phyloP scores from a whole-genome alignment of 1,140 invertebrate genomes.

The Leguminivora glycinivorella region DNA sequence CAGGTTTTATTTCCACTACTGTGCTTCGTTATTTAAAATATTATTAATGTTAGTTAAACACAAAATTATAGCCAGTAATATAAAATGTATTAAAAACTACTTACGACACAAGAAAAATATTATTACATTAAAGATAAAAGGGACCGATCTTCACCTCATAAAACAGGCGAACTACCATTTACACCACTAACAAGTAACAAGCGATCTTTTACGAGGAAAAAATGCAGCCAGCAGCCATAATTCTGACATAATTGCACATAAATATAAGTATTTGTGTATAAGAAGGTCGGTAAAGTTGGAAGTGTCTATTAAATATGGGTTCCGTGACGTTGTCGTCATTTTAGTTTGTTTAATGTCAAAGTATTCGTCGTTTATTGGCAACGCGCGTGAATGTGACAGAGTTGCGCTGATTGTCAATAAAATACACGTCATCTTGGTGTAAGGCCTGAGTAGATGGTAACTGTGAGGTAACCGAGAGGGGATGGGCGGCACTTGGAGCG shows the following conservation, averaged over 20 bases:
- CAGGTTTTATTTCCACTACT: no score
- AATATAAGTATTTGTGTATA: constrained; percentile 1
- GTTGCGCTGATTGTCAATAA: no score
- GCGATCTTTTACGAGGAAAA: background rate
- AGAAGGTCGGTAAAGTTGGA: background rate
- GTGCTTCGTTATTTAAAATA: background rate
- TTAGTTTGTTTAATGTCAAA: background rate
- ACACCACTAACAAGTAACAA: constrained; percentile 2
- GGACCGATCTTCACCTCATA: background rate
- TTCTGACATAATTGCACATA: constrained; percentile 14
- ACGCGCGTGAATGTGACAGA: no score
- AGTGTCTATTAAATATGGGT: background rate
- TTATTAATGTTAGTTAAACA: background rate
- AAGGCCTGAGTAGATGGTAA: no score
- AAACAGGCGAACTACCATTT: background rate
- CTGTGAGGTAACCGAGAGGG: no score
- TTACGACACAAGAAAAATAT: background rate
- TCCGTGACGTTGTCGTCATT: background rate
- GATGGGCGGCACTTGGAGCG: no score
- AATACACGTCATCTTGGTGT: no score
- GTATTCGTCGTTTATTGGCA: no score
- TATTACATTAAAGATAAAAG: background rate
- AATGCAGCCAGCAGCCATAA: background rate
- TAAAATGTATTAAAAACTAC: background rate
- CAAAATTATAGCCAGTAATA: background rate